Evolutionary conservation across 2,797 vertebrate genomes (phyloP).

Genomic region (Momotus momota): DNA sequence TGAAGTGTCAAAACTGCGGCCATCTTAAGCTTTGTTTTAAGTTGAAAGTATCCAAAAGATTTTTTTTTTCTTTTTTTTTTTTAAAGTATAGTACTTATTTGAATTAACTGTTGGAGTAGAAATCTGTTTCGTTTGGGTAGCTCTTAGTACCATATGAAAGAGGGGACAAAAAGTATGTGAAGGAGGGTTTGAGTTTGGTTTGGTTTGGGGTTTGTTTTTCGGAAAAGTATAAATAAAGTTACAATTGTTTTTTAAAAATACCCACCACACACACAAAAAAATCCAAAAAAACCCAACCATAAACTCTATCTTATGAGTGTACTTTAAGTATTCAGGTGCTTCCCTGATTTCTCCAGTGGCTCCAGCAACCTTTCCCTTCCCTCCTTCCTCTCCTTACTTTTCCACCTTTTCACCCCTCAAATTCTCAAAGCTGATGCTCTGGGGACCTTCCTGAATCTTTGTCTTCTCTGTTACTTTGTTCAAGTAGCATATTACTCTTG

Average conservation of each 20-base stretch:
- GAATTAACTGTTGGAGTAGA: background rate
- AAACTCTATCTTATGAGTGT: background rate
- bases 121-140: background rate
- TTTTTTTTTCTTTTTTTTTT: too few species aligned
- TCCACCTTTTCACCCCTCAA: background rate
- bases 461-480: background rate
- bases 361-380: background rate
- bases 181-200: background rate
- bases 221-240: background rate
- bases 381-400: background rate
- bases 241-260: background rate
- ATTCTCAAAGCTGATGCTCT: background rate
- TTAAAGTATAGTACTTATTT: background rate
- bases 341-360: background rate
- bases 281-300: accelerated
- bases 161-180: accelerated
- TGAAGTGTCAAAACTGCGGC: background rate
- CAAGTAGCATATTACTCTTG: background rate
- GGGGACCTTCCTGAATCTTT: background rate
- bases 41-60: background rate
- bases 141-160: background rate
- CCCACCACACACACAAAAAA: too few species aligned
- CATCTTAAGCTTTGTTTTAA: background rate
- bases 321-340: background rate
- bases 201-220: background rate